These are phyloP conservation scores for Zalophus californianus DNA, from an alignment of 2,797 vertebrate species.

Conservation along the genomic window DNA sequence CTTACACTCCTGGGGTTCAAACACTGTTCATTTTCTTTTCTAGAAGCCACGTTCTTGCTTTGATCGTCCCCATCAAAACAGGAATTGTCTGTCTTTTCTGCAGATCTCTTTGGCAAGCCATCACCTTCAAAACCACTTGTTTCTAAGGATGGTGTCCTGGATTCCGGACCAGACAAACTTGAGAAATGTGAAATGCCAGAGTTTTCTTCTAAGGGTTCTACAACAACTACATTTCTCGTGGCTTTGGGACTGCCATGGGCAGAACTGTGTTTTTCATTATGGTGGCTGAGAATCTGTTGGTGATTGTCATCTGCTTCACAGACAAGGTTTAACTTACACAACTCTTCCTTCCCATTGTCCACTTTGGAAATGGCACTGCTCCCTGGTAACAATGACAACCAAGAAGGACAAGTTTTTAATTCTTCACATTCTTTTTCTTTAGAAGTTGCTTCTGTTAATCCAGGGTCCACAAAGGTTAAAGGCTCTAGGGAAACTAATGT, in stretches of 20 bases:
- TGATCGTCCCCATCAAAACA: neutral
- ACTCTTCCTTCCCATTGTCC: slow-evolving; percentile 72
- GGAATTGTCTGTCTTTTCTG: neutral
- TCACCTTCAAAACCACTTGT: slow-evolving; percentile 47
- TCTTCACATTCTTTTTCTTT: slow-evolving; percentile 72
- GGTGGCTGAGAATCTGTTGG: slow-evolving; percentile 64
- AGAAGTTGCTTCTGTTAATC: slow-evolving; percentile 72
- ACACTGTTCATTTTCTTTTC: neutral
- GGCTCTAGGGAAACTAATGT: slow-evolving; percentile 75
- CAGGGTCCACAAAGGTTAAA: slow-evolving; percentile 70
- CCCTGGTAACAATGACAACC: slow-evolving; percentile 66
- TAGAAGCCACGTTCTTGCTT: slow-evolving; percentile 47
- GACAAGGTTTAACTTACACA: slow-evolving; percentile 47
- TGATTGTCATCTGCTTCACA: slow-evolving; percentile 78
- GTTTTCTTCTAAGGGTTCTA: slow-evolving; percentile 56
- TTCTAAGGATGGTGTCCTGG: slow-evolving; percentile 62
- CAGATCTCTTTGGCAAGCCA: slow-evolving; percentile 26
- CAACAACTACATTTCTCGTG: neutral
- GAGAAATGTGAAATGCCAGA: slow-evolving; percentile 32
- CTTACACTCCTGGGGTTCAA: neutral
- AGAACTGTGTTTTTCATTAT: slow-evolving; percentile 61
- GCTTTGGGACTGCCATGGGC: neutral
- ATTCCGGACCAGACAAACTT: slow-evolving; percentile 35
- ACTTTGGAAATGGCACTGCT: slow-evolving; percentile 56
- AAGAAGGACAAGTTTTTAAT: slow-evolving; percentile 63